Percentiles rank a stretch among this genome's conserved stretches.
phyloP scores from a whole-genome alignment of 2,888 invertebrate genomes.

The Caenorhabditis wallacei region DNA sequence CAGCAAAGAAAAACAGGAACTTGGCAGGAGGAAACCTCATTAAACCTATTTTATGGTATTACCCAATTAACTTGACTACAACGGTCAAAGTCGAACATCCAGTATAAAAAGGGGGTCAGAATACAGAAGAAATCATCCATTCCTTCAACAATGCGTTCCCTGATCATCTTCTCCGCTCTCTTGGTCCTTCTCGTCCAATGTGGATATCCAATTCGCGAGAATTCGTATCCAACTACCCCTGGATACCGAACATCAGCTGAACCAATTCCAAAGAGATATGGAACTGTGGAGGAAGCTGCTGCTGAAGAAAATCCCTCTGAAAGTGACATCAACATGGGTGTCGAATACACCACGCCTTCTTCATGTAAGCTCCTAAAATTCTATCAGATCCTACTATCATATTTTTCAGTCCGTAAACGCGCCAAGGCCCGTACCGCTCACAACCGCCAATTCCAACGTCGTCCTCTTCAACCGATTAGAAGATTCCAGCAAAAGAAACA shows the following conservation, averaged over 20 bases:
- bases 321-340: not conserved
- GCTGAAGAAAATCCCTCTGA: not conserved
- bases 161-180: conserved; percentile 18
- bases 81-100: not conserved
- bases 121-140: not conserved
- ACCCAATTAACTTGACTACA: not conserved
- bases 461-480: conserved; percentile 45
- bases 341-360: conserved; percentile 19
- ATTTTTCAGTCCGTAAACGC: conserved; percentile 40
- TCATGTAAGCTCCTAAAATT: conserved; percentile 11
- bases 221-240: conserved; percentile 28
- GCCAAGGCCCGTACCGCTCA: conserved; percentile 48
- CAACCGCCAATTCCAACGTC: conserved; percentile 48
- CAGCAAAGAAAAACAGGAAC: no score
- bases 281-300: not conserved
- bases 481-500: conserved; percentile 51
- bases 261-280: not conserved
- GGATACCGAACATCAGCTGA: not conserved
- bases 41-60: not conserved
- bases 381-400: not conserved
- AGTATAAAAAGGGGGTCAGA: not conserved
- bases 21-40: not conserved
- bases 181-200: conserved; percentile 17
- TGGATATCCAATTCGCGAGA: conserved; percentile 16
- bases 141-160: conserved; percentile 1